phyloP scores from a whole-genome alignment of 2,888 invertebrate species.

The Tiliacea citrago region DNA sequence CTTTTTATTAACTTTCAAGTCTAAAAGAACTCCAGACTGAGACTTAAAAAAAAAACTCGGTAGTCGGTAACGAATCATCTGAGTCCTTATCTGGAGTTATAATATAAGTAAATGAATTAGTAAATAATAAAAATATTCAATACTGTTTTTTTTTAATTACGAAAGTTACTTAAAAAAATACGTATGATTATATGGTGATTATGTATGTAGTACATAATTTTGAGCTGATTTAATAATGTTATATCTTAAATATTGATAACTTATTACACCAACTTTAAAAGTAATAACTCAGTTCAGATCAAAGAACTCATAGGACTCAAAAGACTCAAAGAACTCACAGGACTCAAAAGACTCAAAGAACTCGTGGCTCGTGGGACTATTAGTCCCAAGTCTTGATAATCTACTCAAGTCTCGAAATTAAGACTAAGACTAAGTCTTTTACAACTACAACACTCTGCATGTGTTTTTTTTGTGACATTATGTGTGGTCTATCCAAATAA shows the following conservation, averaged over 20 bases:
- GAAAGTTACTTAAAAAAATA: no score
- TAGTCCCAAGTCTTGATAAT: not conserved
- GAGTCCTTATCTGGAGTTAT: not conserved
- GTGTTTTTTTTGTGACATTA: slow-evolving; percentile 6
- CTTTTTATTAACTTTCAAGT: not conserved
- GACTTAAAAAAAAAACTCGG: not conserved
- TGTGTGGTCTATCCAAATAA: not conserved
- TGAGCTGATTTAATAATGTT: not conserved
- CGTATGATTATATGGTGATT: no score
- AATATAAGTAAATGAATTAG: not conserved
- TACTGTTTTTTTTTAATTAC: no score
- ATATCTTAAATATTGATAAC: not conserved
- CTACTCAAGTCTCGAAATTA: not conserved
- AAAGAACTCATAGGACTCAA: no score
- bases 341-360: not conserved
- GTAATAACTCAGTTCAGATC: not conserved
- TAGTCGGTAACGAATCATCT: rapidly evolving
- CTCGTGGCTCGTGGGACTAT: not conserved
- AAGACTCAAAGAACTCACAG: no score
- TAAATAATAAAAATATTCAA: not conserved
- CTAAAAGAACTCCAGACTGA: not conserved
- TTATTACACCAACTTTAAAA: not conserved
- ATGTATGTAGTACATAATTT: no score
- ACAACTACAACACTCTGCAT: not conserved
- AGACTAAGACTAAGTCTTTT: no score